Percentiles rank a stretch among this genome's conserved stretches.
These are phyloP conservation scores for Hippocampus guttulatus DNA, from an alignment of 2,113 vertebrate genomes.

Conservation along the genomic window DNA sequence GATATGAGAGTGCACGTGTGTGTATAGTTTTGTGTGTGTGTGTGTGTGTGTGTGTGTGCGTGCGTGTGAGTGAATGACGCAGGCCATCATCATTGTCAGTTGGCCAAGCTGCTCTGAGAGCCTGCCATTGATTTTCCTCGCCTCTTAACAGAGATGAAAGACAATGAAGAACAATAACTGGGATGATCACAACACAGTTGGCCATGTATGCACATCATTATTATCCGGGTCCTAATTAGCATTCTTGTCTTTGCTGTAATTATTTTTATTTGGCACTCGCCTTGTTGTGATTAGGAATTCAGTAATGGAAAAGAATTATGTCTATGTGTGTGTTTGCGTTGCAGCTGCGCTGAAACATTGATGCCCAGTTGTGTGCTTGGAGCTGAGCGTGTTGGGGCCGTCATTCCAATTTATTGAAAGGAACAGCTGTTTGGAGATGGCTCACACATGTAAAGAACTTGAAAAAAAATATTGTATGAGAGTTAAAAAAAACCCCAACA, in stretches of 20 bases:
- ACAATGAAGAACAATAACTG: slow-evolving; percentile 75
- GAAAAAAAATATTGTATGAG: neutral
- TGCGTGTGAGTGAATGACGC: slow-evolving; percentile 24
- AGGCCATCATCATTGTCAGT: slow-evolving; percentile 51
- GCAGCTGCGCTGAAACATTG: slow-evolving; percentile 21
- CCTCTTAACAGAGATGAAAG: slow-evolving; percentile 69
- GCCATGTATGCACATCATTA: slow-evolving; percentile 59
- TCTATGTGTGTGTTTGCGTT: slow-evolving; percentile 15
- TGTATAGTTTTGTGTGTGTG: neutral
- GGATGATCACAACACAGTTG: slow-evolving; percentile 64
- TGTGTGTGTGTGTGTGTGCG: slow-evolving; percentile 26
- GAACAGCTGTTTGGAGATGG: slow-evolving; percentile 33
- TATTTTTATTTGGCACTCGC: slow-evolving; percentile 51
- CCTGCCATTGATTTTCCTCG: slow-evolving; percentile 69
- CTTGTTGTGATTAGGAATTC: slow-evolving; percentile 50
- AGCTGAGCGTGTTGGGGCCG: slow-evolving; percentile 22
- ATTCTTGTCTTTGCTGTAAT: slow-evolving; percentile 56
- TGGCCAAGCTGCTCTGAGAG: slow-evolving; percentile 60
- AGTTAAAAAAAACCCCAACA: neutral
- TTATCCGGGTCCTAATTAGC: slow-evolving; percentile 62
- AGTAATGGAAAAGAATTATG: slow-evolving; percentile 43
- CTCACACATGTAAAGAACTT: slow-evolving; percentile 7
- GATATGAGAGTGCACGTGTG: neutral
- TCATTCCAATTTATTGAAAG: slow-evolving; percentile 28
- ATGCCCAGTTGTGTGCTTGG: neutral